Evolutionary conservation across 2,797 vertebrate species (phyloP).

Genomic region (Rhinella marina): DNA sequence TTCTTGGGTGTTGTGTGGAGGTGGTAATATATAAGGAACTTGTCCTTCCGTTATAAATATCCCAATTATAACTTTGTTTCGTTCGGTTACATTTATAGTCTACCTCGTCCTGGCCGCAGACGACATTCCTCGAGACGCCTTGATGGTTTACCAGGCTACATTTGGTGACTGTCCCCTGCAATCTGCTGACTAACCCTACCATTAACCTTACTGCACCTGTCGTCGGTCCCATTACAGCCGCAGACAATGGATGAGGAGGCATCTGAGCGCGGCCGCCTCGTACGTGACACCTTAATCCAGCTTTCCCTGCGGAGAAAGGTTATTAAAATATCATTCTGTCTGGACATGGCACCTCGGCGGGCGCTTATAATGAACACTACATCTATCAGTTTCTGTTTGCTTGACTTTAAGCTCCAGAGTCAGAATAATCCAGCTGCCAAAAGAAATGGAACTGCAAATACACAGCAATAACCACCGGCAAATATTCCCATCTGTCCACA

Average conservation of each 20-base stretch:
- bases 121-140: neutral
- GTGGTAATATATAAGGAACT: too few relatives aligned
- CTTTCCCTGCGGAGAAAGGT: constrained; percentile 32
- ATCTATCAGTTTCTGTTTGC: constrained; percentile 39
- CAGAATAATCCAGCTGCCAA: constrained; percentile 47
- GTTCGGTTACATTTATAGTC: too few relatives aligned
- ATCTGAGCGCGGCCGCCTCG: neutral
- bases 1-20: too few relatives aligned
- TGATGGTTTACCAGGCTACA: constrained; percentile 25
- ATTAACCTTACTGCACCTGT: constrained; percentile 53
- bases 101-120: constrained; percentile 11
- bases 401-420: constrained; percentile 15
- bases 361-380: neutral
- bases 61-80: too few relatives aligned
- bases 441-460: constrained; percentile 16
- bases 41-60: too few relatives aligned
- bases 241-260: constrained; percentile 17
- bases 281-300: constrained; percentile 34
- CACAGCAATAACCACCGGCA: constrained; percentile 35
- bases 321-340: constrained; percentile 47
- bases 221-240: neutral
- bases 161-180: constrained; percentile 44
- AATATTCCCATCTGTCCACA: constrained; percentile 42
- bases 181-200: constrained; percentile 60
- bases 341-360: neutral